Evolutionary conservation across 64 coral and sea anemone species (phyloP), one percentile per base, ranked within the genome.

Genomic region (Dendronephthya gigantea): DNA sequence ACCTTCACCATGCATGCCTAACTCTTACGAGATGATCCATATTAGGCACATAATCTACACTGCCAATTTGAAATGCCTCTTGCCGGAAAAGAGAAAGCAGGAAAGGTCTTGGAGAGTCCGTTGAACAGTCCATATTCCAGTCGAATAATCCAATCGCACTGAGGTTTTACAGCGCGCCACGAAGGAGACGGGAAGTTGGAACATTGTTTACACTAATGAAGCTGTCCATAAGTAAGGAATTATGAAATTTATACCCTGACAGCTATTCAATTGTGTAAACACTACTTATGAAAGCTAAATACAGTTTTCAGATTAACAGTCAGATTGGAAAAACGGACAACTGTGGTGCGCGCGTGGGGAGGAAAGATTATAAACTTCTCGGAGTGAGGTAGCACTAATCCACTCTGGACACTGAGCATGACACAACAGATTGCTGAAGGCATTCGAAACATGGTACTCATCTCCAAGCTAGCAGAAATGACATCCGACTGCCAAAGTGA

Each of bases 281-380:
- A 79, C 0, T 79, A 79, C 72, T 79, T 79, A 79, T 79, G 72
- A 79, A 79, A 79, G 72, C 72, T 79, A 79, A 79, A 79, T 79
- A 79, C 19, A 79, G 72, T 79, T 79, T 79, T 79, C 72, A 79
- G 72, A 79, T 79, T 79, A 79, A 79, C 72, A 29, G 72, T 16
- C 19, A 79, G 72, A 79, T 79, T 79, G 30, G 32, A 19, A 79
- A 79, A 79, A 45, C 41, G 41, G 41, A 6, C 4, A 6, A 45
- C 41, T 45, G 41, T 45, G 41, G 41, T 45, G 41, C 41, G 41
- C 41, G 41, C 41, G 41, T 45, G 41, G 41, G 41, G 41, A 45
- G 41, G 55, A 27, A 22, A 62, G 55, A 7, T 62, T 62, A 62
- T 62, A 62, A 22, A 62, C 55, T 27, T 62, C 55, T 62, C 55